These are phyloP conservation scores for Rhizoglyphus robini DNA, from an alignment of 1,140 invertebrate species.

Conservation along the genomic window DNA sequence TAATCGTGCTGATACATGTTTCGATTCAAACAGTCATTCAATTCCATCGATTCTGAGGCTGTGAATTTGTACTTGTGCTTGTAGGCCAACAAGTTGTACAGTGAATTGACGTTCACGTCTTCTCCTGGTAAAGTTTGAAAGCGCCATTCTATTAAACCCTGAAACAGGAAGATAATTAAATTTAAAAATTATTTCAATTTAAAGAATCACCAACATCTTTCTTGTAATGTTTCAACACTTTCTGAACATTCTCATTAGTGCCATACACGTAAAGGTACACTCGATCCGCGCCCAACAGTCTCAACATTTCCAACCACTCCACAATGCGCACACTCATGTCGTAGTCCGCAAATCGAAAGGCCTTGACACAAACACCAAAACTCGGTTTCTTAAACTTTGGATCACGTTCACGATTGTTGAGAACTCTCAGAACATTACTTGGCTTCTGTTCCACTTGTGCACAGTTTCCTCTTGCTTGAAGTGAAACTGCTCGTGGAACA, in stretches of 20 bases:
- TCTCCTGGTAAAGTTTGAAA: not conserved
- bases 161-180: not conserved
- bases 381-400: no score
- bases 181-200: not conserved
- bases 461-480: constrained; percentile 42
- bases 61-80: not conserved
- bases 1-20: constrained; percentile 67
- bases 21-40: constrained; percentile 80
- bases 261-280: not conserved
- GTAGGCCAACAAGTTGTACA: not conserved
- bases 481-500: not conserved
- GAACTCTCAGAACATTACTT: constrained; percentile 68
- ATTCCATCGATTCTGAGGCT: constrained; percentile 35
- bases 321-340: constrained; percentile 17
- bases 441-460: no score
- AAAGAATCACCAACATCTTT: no score
- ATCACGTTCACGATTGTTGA: no score
- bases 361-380: constrained; percentile 18
- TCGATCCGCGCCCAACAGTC: no score
- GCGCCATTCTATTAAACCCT: constrained; percentile 8
- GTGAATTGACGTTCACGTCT: no score
- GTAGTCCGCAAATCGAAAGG: not conserved
- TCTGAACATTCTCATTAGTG: not conserved
- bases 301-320: constrained; percentile 15
- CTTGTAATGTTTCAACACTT: constrained; percentile 8